Evolutionary conservation across 2,888 invertebrate species (phyloP).

Genomic region (Cataglyphis livida): DNA sequence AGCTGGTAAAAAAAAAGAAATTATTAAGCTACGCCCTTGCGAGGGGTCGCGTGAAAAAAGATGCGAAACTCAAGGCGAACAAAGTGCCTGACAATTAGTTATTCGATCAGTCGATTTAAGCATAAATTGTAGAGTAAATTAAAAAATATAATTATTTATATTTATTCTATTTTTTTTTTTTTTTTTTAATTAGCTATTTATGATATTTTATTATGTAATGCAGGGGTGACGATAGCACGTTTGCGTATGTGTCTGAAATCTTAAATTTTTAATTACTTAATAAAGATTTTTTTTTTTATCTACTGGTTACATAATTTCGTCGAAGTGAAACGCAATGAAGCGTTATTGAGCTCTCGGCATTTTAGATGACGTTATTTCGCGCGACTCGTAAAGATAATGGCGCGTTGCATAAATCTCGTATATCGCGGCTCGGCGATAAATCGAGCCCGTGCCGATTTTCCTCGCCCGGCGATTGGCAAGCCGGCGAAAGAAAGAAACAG

Average conservation of each 20-base stretch:
- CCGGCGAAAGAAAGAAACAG: background rate
- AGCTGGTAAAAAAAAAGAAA: conserved; percentile 53
- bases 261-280: conserved; percentile 1
- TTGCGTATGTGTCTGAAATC: background rate
- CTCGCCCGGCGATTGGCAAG: conserved; percentile 31
- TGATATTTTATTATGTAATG: background rate
- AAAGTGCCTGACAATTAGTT: conserved; percentile 3
- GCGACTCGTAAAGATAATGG: conserved; percentile 51
- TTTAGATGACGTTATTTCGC: conserved; percentile 29
- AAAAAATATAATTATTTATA: background rate
- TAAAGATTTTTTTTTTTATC: background rate
- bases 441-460: conserved; percentile 38
- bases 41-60: background rate
- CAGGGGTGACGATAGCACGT: background rate
- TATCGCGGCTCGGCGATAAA: conserved; percentile 41
- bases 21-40: conserved; percentile 49
- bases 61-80: conserved; percentile 10
- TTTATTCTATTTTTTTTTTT: background rate
- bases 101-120: background rate
- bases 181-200: background rate
- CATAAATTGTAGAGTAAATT: background rate
- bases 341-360: background rate
- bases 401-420: conserved; percentile 50
- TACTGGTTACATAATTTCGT: background rate
- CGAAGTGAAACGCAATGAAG: background rate